Conservation (phyloP, 2,888 invertebrate species). For the Drosophila putrida region DNA sequence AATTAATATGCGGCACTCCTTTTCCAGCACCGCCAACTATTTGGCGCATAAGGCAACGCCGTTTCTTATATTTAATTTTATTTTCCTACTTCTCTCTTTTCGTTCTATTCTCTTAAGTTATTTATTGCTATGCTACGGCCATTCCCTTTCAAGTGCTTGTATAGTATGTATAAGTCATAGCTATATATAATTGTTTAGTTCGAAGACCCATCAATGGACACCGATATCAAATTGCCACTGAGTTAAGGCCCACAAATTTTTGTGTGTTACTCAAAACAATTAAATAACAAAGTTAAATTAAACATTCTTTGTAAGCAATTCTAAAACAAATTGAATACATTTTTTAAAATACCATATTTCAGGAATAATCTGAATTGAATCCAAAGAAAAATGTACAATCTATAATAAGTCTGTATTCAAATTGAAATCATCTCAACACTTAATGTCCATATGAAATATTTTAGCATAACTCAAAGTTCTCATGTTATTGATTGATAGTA, state of each 20-base stretch:
- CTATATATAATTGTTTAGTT: conserved; percentile 18
- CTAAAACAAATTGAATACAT: background rate
- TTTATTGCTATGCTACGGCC: conserved; percentile 53
- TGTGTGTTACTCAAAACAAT: background rate
- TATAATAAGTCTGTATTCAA: background rate
- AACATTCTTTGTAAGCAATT: background rate
- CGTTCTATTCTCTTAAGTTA: conserved; percentile 48
- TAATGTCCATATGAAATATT: background rate
- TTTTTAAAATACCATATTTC: background rate
- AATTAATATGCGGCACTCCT: conserved; percentile 80
- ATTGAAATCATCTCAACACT: background rate
- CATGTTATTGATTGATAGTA: background rate
- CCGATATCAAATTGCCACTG: conserved; percentile 29
- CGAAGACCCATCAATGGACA: conserved; percentile 22
- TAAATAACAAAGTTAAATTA: background rate
- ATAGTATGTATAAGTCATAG: conserved; percentile 7
- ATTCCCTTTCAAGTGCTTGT: conserved; percentile 44
- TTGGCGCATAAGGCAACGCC: conserved; percentile 66
- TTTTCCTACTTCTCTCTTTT: background rate
- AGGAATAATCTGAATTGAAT: no score
- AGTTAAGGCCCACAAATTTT: background rate
- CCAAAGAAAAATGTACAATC: no score
- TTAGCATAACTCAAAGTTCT: background rate
- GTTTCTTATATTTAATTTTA: conserved; percentile 20
- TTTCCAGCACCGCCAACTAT: conserved; percentile 60